Percentiles rank a stretch among this genome's conserved stretches.
phyloP scores from a whole-genome alignment of 2,113 vertebrate species.

The Choloepus hoffmanni region DNA sequence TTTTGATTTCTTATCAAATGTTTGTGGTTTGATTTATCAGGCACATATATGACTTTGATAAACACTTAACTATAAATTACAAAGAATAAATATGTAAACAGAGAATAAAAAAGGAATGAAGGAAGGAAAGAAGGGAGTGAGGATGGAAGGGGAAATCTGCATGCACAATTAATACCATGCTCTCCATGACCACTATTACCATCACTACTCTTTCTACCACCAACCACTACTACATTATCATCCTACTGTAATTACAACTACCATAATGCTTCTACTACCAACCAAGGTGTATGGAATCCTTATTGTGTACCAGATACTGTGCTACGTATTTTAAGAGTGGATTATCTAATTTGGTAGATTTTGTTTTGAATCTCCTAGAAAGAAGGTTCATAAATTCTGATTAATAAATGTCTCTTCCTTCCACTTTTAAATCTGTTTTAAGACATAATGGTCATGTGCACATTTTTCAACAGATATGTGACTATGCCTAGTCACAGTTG shows the following conservation, averaged over 20 bases:
- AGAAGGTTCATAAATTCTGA: not conserved
- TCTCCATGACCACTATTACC: rapidly evolving
- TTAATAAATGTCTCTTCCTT: not conserved
- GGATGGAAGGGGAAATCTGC: not conserved
- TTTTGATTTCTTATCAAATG: not conserved
- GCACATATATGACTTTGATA: not conserved
- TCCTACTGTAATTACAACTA: not conserved
- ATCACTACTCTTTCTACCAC: rapidly evolving
- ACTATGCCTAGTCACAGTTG: not conserved
- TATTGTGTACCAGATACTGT: not conserved
- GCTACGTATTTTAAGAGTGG: not conserved
- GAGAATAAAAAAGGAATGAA: not conserved
- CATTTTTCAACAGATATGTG: not conserved
- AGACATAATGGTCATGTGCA: not conserved
- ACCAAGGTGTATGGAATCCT: not conserved
- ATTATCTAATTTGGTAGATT: not conserved
- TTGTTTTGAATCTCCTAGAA: conserved; percentile 17
- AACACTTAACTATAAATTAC: not conserved
- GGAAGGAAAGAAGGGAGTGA: not conserved
- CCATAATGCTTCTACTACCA: not conserved
- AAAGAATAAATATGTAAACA: not conserved
- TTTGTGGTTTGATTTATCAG: not conserved
- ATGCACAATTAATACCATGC: rapidly evolving
- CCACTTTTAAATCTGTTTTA: not conserved
- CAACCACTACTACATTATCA: rapidly evolving